phyloP scores from a whole-genome alignment of 2,888 invertebrate species.

The Conus canariensis region DNA sequence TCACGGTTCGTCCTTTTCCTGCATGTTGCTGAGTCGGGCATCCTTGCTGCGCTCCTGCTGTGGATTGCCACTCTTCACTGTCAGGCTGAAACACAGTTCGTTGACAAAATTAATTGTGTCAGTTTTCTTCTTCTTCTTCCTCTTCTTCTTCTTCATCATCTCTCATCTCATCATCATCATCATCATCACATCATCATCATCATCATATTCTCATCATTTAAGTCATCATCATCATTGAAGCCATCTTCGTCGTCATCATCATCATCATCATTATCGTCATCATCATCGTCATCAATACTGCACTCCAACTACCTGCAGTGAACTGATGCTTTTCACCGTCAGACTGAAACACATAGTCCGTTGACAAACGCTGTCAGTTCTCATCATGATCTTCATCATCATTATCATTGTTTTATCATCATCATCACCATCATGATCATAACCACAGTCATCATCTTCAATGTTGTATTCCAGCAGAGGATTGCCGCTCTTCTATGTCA shows the following conservation, averaged over 20 bases:
- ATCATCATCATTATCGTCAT: not conserved
- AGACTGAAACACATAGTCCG: too few species aligned
- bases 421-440: not conserved
- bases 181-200: not conserved
- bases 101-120: not conserved
- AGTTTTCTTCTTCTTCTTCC: not conserved
- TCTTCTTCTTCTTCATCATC: not conserved
- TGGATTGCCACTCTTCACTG: slow-evolving; percentile 77
- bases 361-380: not conserved
- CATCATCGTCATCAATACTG: not conserved
- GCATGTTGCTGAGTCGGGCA: slow-evolving; percentile 74
- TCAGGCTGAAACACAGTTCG: slow-evolving; percentile 73
- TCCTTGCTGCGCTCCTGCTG: slow-evolving; percentile 76
- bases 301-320: too few species aligned
- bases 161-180: not conserved
- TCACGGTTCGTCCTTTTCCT: slow-evolving; percentile 75
- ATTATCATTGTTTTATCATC: not conserved
- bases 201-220: not conserved
- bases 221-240: too few species aligned
- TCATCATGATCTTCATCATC: too few species aligned
- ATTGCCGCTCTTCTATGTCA: too few species aligned
- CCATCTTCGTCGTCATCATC: too few species aligned
- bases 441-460: not conserved
- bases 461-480: too few species aligned
- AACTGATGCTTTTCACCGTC: not conserved